Base-by-base conservation (phyloP, 2,888 invertebrate species). In the Argyresthia goedartella region DNA sequence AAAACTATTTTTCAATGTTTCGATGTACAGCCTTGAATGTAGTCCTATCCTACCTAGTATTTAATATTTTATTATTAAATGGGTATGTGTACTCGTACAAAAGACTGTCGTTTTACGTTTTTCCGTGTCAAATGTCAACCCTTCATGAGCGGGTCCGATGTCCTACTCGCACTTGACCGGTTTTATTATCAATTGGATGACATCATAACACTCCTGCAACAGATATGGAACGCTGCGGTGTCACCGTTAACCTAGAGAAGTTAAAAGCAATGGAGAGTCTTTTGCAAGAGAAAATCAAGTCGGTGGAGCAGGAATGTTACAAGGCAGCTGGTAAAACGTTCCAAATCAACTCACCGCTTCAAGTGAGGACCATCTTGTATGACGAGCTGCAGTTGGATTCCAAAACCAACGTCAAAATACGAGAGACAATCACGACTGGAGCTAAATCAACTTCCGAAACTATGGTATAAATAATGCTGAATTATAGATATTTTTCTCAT, bases 381-480 rank as follows among this genome's bases (percentile, higher is more conserved):
- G 85, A 84, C 15, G 81, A 88, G 55, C 61, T 88, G 54, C 66
- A 75, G 53, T 66, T 88, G 11, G 85, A 87, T 57, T 56, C 64
- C 9, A 72, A 71, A 54, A 65, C 66, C 55, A 75, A 78, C 49
- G 61, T 87, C 9, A 71, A 64, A 55, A 71, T 87, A 16, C 69
- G 67, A 53, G 77, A 75, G 59, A 87, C 87, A 0, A 35, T 71
- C 7, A 52, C 62, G 14, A 71, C 65, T 50, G 79, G 81, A 1
- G 77, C 69, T 0, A 87, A 84, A 58, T 86, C 87, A 33, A 88
- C 88, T 0, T 81, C 81, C 0, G 87, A 87, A 58, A 59, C 71
- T 42, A 77, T 78, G 76, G 88, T 87, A 47, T n/a, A n/a, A n/a
- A n/a, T n/a, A 57, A 15, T 44, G 14, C n/a, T 15, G 43, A 34